Evolutionary conservation across 2,888 invertebrate genomes (phyloP).

Genomic region (Sicus ferrugineus): DNA sequence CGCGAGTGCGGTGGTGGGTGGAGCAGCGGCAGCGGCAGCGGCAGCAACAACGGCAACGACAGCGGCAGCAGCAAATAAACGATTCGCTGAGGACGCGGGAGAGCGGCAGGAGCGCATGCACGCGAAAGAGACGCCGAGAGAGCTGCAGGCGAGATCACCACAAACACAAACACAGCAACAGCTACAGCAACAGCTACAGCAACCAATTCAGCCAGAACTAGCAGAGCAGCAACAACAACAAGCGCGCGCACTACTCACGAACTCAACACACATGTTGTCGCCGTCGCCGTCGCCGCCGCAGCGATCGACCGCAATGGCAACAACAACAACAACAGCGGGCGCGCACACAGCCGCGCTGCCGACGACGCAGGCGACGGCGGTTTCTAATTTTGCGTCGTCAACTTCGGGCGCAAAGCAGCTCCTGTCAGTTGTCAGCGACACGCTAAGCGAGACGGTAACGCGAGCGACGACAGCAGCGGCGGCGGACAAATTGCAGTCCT

Average conservation of each 20-base stretch:
- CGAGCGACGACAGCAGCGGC: slow-evolving; percentile 40
- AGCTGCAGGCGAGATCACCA: neutral
- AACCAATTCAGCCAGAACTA: neutral
- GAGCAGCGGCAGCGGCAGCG: slow-evolving; percentile 19
- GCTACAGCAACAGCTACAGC: neutral
- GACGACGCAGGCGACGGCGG: slow-evolving; percentile 42
- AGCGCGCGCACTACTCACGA: neutral
- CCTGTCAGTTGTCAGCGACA: slow-evolving; percentile 62
- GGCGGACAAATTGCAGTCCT: slow-evolving; percentile 25
- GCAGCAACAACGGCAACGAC: slow-evolving; percentile 36
- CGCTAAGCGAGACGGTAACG: slow-evolving; percentile 59
- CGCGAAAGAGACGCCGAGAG: slow-evolving; percentile 35
- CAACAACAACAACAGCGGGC: slow-evolving; percentile 27
- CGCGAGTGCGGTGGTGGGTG: neutral
- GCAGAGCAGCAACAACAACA: slow-evolving; percentile 20
- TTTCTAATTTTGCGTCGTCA: slow-evolving; percentile 49
- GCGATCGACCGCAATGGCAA: slow-evolving; percentile 19
- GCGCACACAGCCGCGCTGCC: slow-evolving; percentile 35
- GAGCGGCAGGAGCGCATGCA: slow-evolving; percentile 39
- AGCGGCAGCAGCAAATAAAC: slow-evolving; percentile 36
- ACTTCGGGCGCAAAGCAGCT: slow-evolving; percentile 54
- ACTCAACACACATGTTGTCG: slow-evolving; percentile 16
- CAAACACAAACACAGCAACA: slow-evolving; percentile 10
- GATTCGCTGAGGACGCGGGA: slow-evolving; percentile 18
- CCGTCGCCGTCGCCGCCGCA: slow-evolving; percentile 11